phyloP scores from a whole-genome alignment of 2,797 vertebrate species.

The Euthynnus affinis region DNA sequence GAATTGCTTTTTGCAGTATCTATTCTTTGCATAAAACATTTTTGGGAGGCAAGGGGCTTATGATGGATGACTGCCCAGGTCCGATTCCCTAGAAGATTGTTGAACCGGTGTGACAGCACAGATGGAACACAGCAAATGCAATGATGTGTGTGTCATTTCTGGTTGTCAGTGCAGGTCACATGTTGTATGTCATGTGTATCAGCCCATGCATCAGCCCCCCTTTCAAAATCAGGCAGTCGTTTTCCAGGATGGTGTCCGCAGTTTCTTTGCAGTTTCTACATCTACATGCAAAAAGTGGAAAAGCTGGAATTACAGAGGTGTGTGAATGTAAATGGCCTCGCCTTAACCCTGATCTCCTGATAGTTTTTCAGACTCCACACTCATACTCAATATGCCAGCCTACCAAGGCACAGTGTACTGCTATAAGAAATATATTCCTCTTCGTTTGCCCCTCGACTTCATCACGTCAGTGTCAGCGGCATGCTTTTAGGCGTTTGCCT shows the following conservation, averaged over 20 bases:
- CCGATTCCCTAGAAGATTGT: constrained; percentile 18
- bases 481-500: constrained; percentile 25
- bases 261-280: constrained; percentile 16
- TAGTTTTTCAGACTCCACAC: constrained; percentile 18
- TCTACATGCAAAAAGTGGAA: constrained; percentile 29
- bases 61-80: constrained; percentile 53
- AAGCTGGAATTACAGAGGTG: constrained; percentile 28
- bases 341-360: constrained; percentile 34
- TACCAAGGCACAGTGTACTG: not conserved
- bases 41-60: constrained; percentile 17
- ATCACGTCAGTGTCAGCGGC: constrained; percentile 45
- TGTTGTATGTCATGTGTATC: constrained; percentile 41
- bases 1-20: constrained; percentile 31
- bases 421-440: constrained; percentile 53
- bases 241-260: constrained; percentile 20
- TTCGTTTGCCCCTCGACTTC: constrained; percentile 29
- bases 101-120: constrained; percentile 48
- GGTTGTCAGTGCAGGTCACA: constrained; percentile 45
- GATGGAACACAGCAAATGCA: constrained; percentile 47
- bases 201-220: constrained; percentile 21
- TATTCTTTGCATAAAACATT: constrained; percentile 51
- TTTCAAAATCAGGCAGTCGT: constrained; percentile 28
- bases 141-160: constrained; percentile 50
- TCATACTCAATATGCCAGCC: constrained; percentile 19
- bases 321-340: constrained; percentile 34